A percentile compares a stretch with the other conserved stretches of the same genome.
Evolutionary conservation across 2,113 vertebrate species (phyloP).

Genomic region (Grantiella picta): DNA sequence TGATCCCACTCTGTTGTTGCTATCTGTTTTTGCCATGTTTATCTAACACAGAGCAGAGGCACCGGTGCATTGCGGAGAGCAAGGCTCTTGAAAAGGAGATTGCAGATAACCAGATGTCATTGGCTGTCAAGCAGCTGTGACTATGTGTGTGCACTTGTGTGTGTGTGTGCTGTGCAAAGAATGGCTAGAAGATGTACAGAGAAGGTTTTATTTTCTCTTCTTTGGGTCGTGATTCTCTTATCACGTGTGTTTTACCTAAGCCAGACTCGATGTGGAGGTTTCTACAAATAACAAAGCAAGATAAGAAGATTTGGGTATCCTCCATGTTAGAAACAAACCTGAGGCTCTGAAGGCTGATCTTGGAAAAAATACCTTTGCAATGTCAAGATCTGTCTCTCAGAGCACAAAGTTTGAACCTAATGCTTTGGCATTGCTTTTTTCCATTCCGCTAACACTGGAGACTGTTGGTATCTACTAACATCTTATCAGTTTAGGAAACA

Average conservation of each 20-base stretch:
- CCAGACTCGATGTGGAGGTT: not conserved
- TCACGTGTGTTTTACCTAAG: not conserved
- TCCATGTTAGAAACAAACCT: not conserved
- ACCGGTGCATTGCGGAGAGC: not conserved
- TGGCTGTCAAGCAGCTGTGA: not conserved
- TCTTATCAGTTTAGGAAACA: not conserved
- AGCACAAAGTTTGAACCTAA: not conserved
- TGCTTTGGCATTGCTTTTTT: not conserved
- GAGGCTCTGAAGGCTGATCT: not conserved
- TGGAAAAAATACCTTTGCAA: not conserved
- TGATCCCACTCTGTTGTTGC: not conserved
- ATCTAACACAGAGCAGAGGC: not conserved
- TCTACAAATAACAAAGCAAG: not conserved
- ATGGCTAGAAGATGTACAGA: not conserved
- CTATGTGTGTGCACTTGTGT: not conserved
- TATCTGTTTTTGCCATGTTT: conserved; percentile 31
- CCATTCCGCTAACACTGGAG: not conserved
- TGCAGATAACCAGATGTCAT: conserved; percentile 10
- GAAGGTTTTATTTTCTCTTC: not conserved
- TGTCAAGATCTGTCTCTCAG: not conserved
- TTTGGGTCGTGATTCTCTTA: not conserved
- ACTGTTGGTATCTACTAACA: not conserved
- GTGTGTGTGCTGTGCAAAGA: not conserved
- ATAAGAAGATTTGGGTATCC: not conserved
- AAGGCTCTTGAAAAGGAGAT: conserved; percentile 9